Evolutionary conservation across 2,797 vertebrate genomes (phyloP), one percentile per base, ranked within the genome.

Genomic region (Melanogrammus aeglefinus): DNA sequence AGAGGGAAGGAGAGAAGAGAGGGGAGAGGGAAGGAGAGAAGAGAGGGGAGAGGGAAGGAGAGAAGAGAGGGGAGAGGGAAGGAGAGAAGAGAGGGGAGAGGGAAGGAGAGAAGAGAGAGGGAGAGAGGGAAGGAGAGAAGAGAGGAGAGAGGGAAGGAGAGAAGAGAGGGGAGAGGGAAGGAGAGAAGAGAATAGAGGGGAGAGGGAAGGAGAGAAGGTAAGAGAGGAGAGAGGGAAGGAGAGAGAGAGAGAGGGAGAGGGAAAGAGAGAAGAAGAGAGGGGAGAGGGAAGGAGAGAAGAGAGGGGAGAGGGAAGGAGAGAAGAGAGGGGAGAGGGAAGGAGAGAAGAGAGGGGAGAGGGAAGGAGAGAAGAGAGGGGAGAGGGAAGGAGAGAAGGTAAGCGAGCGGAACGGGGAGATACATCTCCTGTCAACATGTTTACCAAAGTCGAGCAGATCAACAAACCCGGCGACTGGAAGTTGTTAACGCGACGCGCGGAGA

Each of bases 241-340:
- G 14, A 51, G 72, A 47, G n/a, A 35, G 74, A 31, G 47, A 35
- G 3, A n/a, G 21, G 14, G 44, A 75, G 27, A 5, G 6, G 12
- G 2, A 8, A 51, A 69, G 31, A 35, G 74, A n/a, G n/a, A n/a
- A 31, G 47, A 35, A 1, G 21, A 27, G 44, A 75, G 27, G 12
- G 6, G 12, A 44, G 24, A 18, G 1, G 47, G 57, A 16, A 21
- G 44, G 29, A 4, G 14, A 33, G 3, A n/a, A n/a, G n/a, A n/a
- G 72, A 74, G 35, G 63, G 21, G 24, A 9, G 51, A 44, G 73
- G 66, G 76, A 27, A 38, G 66, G 76, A 75, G 14, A 51, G 72
- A 47, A 35, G 74, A 31, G 47, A 35, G 3, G 21, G 14, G 44
- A 75, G 27, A 5, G 6, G 12, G 2, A 8, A 51, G 72, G 31